Percentiles rank a stretch among this genome's conserved stretches.
Conservation (phyloP, 2,113 vertebrate species). For the Antechinus stuartii region DNA sequence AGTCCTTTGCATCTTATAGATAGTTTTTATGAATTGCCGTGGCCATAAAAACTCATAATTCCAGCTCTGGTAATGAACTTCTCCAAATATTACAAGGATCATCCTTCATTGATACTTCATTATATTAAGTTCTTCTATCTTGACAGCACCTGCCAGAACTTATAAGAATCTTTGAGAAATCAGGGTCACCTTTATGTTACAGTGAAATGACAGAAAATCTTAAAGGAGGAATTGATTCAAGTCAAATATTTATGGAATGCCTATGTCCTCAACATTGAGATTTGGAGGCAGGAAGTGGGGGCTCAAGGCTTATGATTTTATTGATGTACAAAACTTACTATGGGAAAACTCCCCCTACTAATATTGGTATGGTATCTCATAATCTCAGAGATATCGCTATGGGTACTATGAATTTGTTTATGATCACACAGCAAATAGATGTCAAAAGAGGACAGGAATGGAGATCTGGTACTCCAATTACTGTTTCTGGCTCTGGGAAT, state of each 20-base stretch:
- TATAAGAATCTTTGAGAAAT: background rate
- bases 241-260: background rate
- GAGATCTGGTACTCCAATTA: no score
- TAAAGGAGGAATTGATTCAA: background rate
- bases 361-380: background rate
- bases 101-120: background rate
- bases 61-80: background rate
- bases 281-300: background rate
- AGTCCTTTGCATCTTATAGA: background rate
- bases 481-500: conserved; percentile 13
- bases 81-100: background rate
- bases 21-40: background rate
- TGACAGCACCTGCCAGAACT: background rate
- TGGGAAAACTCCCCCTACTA: background rate
- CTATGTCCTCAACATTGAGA: background rate
- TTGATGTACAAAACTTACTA: background rate
- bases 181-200: background rate
- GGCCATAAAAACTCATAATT: background rate
- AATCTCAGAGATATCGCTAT: background rate
- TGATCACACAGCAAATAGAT: background rate
- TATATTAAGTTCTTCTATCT: background rate
- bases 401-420: background rate
- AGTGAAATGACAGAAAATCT: background rate
- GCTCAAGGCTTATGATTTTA: background rate
- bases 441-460: background rate